Conservation (phyloP, 2,888 invertebrate species). For the Sabatieria punctata region DNA sequence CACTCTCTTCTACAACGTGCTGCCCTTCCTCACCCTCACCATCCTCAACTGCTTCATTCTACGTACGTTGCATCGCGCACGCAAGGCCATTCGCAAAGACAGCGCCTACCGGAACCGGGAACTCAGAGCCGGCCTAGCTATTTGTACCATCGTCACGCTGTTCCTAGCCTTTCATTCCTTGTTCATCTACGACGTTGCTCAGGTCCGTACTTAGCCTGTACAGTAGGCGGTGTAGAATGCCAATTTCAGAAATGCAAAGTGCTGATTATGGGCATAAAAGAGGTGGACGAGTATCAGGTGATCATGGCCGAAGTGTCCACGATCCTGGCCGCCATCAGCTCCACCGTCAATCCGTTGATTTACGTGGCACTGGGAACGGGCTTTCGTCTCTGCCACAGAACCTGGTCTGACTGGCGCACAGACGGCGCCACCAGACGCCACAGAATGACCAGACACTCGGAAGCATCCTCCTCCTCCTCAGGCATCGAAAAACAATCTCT, state of each 20-base stretch:
- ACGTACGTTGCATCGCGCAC: not conserved
- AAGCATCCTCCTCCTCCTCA: too few species aligned
- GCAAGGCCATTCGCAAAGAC: not conserved
- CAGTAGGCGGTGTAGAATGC: too few species aligned
- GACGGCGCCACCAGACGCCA: too few species aligned
- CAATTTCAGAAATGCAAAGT: too few species aligned
- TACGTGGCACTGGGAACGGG: conserved; percentile 1
- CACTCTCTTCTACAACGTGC: not conserved
- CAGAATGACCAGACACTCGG: too few species aligned
- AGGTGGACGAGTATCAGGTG: not conserved
- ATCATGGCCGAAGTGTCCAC: not conserved
- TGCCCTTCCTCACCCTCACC: conserved; percentile 1
- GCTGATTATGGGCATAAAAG: too few species aligned
- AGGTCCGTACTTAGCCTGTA: too few species aligned
- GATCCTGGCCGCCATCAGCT: not conserved
- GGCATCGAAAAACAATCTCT: too few species aligned
- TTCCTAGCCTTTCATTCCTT: conserved; percentile 6
- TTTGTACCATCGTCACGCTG: conserved; percentile 3
- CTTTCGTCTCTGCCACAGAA: too few species aligned
- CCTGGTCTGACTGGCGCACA: too few species aligned
- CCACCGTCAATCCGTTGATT: conserved; percentile 3
- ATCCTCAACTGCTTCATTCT: not conserved
- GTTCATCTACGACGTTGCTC: conserved; percentile 6
- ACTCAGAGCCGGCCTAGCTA: conserved; percentile 1
- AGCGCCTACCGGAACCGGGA: not conserved